Conservation (phyloP, 2,888 invertebrate genomes). For the Phaonia tiefii region DNA sequence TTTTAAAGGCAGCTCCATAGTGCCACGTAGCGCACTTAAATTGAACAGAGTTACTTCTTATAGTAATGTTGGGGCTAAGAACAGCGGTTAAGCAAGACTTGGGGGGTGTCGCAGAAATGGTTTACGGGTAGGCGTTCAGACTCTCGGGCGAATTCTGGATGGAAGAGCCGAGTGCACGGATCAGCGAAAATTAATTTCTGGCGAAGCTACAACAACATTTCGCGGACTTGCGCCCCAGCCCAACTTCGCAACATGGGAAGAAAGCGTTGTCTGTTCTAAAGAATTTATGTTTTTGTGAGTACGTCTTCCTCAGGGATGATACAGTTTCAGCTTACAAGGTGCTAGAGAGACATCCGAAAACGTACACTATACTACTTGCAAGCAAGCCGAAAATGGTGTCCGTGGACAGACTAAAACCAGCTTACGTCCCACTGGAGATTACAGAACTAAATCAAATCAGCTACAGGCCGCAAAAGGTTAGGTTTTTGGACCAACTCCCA, state of each 20-base stretch:
- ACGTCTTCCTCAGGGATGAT: not conserved
- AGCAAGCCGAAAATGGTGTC: too few species aligned
- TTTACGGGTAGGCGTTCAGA: constrained; percentile 52
- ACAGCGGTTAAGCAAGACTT: constrained; percentile 53
- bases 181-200: constrained; percentile 21
- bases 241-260: not conserved
- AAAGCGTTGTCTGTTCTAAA: constrained; percentile 5
- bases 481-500: too few species aligned
- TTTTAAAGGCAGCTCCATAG: constrained; percentile 27
- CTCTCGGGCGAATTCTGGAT: constrained; percentile 56
- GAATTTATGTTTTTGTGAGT: not conserved
- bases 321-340: not conserved
- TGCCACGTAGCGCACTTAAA: constrained; percentile 40
- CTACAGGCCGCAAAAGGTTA: too few species aligned
- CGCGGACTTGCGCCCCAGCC: too few species aligned
- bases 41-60: constrained; percentile 3
- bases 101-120: constrained; percentile 53
- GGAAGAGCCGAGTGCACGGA: constrained; percentile 2
- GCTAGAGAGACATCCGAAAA: not conserved
- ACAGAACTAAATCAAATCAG: too few species aligned
- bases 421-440: too few species aligned
- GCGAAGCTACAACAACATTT: constrained; percentile 9
- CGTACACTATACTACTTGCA: too few species aligned
- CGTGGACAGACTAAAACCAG: too few species aligned
- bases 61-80: constrained; percentile 1